Percentiles rank a stretch among this genome's conserved stretches.
phyloP scores from a whole-genome alignment of 2,113 vertebrate species.

The Perca flavescens region DNA sequence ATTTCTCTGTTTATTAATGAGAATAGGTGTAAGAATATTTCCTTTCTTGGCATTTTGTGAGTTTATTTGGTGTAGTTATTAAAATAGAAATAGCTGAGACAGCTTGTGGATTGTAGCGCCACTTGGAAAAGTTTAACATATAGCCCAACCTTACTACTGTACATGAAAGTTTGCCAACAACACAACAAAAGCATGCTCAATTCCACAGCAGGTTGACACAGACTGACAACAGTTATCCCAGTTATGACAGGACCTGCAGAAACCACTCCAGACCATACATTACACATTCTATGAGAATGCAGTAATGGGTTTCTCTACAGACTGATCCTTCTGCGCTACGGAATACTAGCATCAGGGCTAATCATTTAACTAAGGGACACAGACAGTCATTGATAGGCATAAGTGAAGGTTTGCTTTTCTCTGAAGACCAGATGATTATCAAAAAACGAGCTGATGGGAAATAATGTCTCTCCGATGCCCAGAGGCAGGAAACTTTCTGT shows the following conservation, averaged over 20 bases:
- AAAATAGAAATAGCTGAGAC: no score
- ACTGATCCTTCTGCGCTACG: neutral
- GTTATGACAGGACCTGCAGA: neutral
- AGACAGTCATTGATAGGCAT: neutral
- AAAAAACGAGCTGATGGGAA: neutral
- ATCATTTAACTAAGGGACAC: neutral
- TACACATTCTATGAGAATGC: neutral
- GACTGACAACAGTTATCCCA: neutral
- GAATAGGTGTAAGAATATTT: no score
- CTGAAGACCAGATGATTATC: neutral
- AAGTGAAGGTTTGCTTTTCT: neutral
- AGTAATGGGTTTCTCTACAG: neutral
- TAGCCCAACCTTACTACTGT: no score
- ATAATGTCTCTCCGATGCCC: neutral
- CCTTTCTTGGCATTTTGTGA: no score
- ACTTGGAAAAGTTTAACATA: no score
- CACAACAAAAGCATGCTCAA: neutral
- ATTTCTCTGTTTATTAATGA: no score
- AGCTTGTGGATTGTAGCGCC: no score
- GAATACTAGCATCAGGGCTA: neutral
- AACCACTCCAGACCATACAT: neutral
- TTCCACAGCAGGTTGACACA: neutral
- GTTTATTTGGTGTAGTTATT: no score
- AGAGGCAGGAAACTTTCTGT: neutral
- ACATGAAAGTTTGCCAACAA: neutral